Conservation (phyloP, 2,113 vertebrate genomes). For the Elaphurus davidianus region DNA sequence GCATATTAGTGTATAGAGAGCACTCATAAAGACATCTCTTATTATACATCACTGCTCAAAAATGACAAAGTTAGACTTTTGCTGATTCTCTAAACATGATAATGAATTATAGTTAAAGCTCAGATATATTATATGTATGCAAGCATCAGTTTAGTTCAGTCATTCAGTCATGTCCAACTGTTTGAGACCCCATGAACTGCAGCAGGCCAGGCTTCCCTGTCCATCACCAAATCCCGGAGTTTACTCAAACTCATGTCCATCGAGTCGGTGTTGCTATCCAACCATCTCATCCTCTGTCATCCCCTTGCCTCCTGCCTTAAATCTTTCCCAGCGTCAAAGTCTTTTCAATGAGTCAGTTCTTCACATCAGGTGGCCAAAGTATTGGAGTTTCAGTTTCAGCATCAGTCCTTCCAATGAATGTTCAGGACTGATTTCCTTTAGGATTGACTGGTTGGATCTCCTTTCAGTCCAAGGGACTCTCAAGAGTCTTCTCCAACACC, state of each 20-base stretch:
- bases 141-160: background rate
- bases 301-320: background rate
- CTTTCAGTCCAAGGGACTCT: background rate
- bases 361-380: background rate
- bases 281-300: background rate
- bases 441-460: background rate
- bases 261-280: background rate
- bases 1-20: background rate
- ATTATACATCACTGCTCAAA: background rate
- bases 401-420: background rate
- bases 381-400: background rate
- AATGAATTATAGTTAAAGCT: background rate
- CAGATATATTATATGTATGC: background rate
- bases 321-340: background rate
- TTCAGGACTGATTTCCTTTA: background rate
- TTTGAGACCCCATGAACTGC: background rate
- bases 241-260: background rate
- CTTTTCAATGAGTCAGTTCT: background rate
- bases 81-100: background rate
- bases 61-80: background rate
- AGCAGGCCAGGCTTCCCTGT: fast-evolving
- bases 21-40: background rate
- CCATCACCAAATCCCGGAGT: background rate
- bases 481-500: background rate
- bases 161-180: fast-evolving